Evolutionary conservation across 2,888 invertebrate species (phyloP), one percentile per base, ranked within the genome.

Genomic region (Sinelater perroti): DNA sequence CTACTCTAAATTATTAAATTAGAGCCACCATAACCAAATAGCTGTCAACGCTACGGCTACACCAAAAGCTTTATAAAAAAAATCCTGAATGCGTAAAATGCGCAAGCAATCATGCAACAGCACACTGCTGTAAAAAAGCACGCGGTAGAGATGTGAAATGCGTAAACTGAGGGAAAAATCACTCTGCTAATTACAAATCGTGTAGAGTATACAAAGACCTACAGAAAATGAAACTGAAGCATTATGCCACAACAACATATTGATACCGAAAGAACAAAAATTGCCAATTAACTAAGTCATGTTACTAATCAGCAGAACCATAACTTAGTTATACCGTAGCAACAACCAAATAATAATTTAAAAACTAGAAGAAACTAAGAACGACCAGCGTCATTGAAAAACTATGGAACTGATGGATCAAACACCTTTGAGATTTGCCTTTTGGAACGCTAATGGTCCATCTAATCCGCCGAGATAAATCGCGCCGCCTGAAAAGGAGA

Each of bases 401-500:
- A 62, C n/a, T 53, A 20, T 28, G n/a, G n/a, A n/a, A 24, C 17
- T 61, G 49, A 55, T 58, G 55, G 44, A 40, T n/a, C 21, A 18
- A 30, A 46, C 4, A 14, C 55, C 52, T 45, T 52, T 51, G 56
- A 61, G 56, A 61, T 52, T 64, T 51, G 56, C 51, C 10, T n/a
- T 63, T 26, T 64, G 64, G 62, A 65, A 65, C 38, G 63, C 56
- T 46, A 64, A 65, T 52, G 66, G 63, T 18, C 40, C 64, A 16
- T 35, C 52, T 18, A 38, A 38, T 28, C 20, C 11, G 14, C 10
- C 21, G 33, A 33, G 47, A 47, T 47, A 21, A 35, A 47, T 47
- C 24, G 47, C 47, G n/a, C 18, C 35, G 33, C 30, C 35, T 47
- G 24, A 26, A 35, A 46, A 45, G 31, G 33, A 11, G 33, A 46